These are phyloP conservation scores for Plecturocebus donacophilus DNA, from an alignment of 2,113 vertebrate genomes.

Conservation along the genomic window DNA sequence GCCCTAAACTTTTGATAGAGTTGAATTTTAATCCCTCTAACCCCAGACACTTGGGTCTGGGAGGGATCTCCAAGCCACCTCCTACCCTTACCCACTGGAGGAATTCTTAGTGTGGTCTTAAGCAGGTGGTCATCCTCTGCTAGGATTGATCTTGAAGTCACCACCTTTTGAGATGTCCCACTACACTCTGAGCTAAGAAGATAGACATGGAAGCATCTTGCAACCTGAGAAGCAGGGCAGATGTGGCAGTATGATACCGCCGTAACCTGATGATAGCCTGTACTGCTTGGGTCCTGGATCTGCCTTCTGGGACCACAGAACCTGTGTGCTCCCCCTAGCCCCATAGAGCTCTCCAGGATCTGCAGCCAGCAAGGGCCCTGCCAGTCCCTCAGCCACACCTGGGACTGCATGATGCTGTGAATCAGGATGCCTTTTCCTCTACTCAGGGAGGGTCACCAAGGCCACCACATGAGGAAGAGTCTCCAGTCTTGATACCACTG, in stretches of 20 bases:
- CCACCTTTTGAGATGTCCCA: not conserved
- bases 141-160: not conserved
- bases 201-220: no score
- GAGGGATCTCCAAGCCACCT: not conserved
- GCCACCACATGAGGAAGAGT: not conserved
- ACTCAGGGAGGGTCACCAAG: not conserved
- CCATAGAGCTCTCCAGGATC: not conserved
- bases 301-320: not conserved
- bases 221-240: not conserved
- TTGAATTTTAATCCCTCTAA: not conserved
- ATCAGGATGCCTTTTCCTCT: not conserved
- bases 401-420: not conserved
- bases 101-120: not conserved
- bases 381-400: not conserved
- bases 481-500: not conserved
- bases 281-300: not conserved
- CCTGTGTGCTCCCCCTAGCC: not conserved
- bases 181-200: not conserved
- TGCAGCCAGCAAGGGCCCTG: not conserved
- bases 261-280: not conserved
- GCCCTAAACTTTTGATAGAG: not conserved
- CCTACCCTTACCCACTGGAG: not conserved
- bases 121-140: no score
- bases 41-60: not conserved
- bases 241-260: accelerated